Percentiles rank a stretch among this genome's conserved stretches.
Conservation (phyloP, 2,888 invertebrate species). For the Ormia ochracea region DNA sequence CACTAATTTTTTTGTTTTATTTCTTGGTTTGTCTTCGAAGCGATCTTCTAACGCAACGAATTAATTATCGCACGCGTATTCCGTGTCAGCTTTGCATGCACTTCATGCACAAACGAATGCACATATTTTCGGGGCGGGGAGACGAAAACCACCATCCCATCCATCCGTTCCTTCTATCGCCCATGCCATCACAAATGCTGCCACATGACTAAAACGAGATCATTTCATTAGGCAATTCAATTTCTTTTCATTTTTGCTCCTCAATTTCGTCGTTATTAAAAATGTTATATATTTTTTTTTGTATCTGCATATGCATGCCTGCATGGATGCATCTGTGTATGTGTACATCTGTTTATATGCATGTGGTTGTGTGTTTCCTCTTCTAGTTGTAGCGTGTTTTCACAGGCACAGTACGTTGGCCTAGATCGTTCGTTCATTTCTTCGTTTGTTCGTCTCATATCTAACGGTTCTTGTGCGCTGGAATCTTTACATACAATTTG, state of each 20-base stretch:
- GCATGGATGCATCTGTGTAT: too few relatives aligned
- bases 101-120: constrained; percentile 71
- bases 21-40: background rate
- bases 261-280: constrained; percentile 48
- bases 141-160: background rate
- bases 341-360: too few relatives aligned
- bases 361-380: too few relatives aligned
- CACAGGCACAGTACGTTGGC: constrained; percentile 45
- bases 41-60: constrained; percentile 62
- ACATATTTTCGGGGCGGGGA: constrained; percentile 36
- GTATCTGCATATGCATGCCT: too few relatives aligned
- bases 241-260: constrained; percentile 9
- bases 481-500: constrained; percentile 33
- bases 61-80: constrained; percentile 67
- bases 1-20: background rate
- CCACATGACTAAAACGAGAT: constrained; percentile 44
- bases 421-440: constrained; percentile 34
- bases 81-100: constrained; percentile 67
- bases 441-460: constrained; percentile 37
- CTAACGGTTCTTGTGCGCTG: constrained; percentile 55
- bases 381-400: background rate
- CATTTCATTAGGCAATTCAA: constrained; percentile 44
- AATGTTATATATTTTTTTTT: constrained; percentile 41
- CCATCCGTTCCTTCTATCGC: constrained; percentile 18
- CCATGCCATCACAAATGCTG: constrained; percentile 24